Conservation (phyloP, 2,888 invertebrate species). For the Clistopyga incitator region DNA sequence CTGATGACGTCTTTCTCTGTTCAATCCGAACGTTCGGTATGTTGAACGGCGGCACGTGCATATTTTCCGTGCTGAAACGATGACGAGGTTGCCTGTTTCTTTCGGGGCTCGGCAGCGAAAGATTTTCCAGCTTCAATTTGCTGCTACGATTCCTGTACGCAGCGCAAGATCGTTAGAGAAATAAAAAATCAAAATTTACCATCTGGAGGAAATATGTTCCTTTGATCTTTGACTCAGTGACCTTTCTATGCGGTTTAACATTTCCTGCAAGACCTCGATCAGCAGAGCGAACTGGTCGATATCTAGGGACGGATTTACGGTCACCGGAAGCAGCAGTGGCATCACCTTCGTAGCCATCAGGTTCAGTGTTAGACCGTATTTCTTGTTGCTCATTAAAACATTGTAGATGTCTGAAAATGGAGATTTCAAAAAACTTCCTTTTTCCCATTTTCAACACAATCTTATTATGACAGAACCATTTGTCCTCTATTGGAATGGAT, state of each 20-base stretch:
- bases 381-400: constrained; percentile 94
- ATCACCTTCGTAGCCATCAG: constrained; percentile 97
- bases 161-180: constrained; percentile 16
- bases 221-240: constrained; percentile 69
- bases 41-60: constrained; percentile 93
- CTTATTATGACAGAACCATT: too few species aligned
- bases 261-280: constrained; percentile 94
- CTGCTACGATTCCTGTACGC: constrained; percentile 90
- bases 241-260: constrained; percentile 95
- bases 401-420: constrained; percentile 93
- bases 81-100: constrained; percentile 91
- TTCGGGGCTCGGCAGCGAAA: constrained; percentile 91
- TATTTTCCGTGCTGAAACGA: constrained; percentile 94
- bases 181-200: constrained; percentile 2
- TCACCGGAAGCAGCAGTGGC: constrained; percentile 96
- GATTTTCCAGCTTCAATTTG: constrained; percentile 94
- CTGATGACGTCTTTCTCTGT: constrained; percentile 95
- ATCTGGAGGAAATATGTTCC: not conserved
- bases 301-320: constrained; percentile 94
- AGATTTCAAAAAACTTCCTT: not conserved
- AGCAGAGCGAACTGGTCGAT: constrained; percentile 93
- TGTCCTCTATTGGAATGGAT: too few species aligned
- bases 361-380: constrained; percentile 95
- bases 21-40: constrained; percentile 95
- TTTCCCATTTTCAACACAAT: too few species aligned